Conservation (phyloP, 2,113 vertebrate genomes). For the Tylochromis polylepis region DNA sequence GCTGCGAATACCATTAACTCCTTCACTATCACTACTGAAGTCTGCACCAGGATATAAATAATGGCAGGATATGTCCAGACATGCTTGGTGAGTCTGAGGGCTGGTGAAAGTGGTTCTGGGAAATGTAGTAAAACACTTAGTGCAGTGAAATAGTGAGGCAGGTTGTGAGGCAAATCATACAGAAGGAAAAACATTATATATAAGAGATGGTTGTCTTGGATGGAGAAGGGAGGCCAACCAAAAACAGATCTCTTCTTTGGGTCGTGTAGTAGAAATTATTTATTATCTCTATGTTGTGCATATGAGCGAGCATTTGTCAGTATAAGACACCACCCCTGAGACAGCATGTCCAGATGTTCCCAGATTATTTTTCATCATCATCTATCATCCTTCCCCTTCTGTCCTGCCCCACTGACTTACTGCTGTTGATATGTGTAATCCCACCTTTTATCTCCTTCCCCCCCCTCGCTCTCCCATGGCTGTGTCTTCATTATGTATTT, state of each 20-base stretch:
- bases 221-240: background rate
- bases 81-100: background rate
- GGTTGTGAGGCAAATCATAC: background rate
- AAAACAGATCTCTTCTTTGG: background rate
- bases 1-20: background rate
- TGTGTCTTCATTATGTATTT: constrained; percentile 43
- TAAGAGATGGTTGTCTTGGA: background rate
- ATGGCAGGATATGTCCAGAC: constrained; percentile 10
- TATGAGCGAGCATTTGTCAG: background rate
- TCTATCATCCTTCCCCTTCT: constrained; percentile 34
- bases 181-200: background rate
- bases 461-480: background rate
- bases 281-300: background rate
- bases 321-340: background rate
- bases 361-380: constrained; percentile 42
- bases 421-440: constrained; percentile 51
- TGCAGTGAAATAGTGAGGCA: background rate
- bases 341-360: constrained; percentile 57
- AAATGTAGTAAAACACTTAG: constrained; percentile 22
- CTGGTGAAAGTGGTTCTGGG: constrained; percentile 23
- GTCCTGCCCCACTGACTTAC: constrained; percentile 45
- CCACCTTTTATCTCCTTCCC: constrained; percentile 26
- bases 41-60: background rate
- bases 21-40: background rate
- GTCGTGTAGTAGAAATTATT: background rate